These are phyloP conservation scores for Synanceia verrucosa DNA, from an alignment of 2,797 vertebrate species.

Conservation along the genomic window DNA sequence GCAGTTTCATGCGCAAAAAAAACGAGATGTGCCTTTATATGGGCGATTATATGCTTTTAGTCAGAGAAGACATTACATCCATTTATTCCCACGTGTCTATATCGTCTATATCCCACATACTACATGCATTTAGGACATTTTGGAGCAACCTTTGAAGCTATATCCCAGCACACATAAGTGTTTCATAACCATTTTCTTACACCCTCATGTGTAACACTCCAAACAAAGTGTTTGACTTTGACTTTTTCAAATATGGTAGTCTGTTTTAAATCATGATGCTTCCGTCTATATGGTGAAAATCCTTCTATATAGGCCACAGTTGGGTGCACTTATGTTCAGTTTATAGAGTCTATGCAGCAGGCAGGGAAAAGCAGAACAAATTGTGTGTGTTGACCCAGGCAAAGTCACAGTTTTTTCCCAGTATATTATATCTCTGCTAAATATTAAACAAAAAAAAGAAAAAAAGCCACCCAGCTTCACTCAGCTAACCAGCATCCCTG, in stretches of 20 bases:
- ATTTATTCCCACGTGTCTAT: conserved; percentile 50
- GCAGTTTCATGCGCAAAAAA: conserved; percentile 39
- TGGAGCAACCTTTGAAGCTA: conserved; percentile 48
- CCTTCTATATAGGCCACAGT: conserved; percentile 11
- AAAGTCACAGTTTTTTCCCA: background rate
- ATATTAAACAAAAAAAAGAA: conserved; percentile 9
- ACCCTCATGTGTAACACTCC: conserved; percentile 46
- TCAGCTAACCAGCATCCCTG: background rate
- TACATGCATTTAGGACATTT: conserved; percentile 53
- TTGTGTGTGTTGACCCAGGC: background rate
- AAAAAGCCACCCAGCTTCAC: background rate
- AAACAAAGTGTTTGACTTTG: conserved; percentile 51
- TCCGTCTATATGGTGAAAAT: conserved; percentile 15
- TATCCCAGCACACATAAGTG: conserved; percentile 28
- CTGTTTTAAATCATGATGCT: background rate
- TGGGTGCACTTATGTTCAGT: background rate
- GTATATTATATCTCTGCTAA: background rate
- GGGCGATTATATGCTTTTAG: conserved; percentile 40
- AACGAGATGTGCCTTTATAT: conserved; percentile 34
- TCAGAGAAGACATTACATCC: conserved; percentile 33
- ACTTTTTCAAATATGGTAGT: background rate
- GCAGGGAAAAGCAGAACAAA: background rate
- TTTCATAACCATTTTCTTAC: conserved; percentile 52
- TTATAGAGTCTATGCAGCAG: background rate
- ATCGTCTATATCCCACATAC: conserved; percentile 19